Evolutionary conservation across 2,113 vertebrate species (phyloP), one percentile per base, ranked within the genome.

Genomic region (Stictonetta naevosa): DNA sequence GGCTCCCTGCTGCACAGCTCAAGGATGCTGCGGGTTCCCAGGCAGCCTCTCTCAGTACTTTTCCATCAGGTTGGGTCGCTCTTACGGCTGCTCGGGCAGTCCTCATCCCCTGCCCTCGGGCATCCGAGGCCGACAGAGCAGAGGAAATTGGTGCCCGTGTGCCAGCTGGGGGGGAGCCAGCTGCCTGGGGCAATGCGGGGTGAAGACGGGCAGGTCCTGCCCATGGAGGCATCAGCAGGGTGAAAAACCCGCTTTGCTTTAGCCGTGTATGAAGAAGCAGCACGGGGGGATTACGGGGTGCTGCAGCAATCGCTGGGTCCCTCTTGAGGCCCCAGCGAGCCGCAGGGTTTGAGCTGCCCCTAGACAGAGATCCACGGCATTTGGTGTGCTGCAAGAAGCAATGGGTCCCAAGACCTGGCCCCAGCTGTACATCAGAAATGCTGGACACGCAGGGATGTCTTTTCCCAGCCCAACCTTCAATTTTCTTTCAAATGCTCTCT

Each of bases 271-370:
- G 68, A 46, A 76, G 73, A 73, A 92, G 29, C 26, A 42, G 48
- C 10, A 10, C 50, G n/a, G 8, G 17, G 34, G 28, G 10, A 10
- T 50, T 46, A 69, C 69, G 3, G 60, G 12, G 9, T 62, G 25
- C 29, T 25, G 31, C 33, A 21, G 5, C 28, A 12, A 55, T 34
- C 34, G 72, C 53, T 19, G 36, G 23, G 17, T 78, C 29, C 4
- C 0, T 1, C 40, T 68, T 21, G 68, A 88, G 48, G 3, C n/a
- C 8, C 22, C 0, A 0, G 0, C 0, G 3, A 75, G 25, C 6
- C 48, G n/a, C n/a, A 66, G 50, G 8, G 38, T 69, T 68, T 48
- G 46, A 48, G 46, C 20, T 48, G 46, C 46, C 20, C 46, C 46
- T 19, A 21, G 46, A 48, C 46, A 21, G 20, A 48, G 46, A 48